These are phyloP conservation scores for Uria aalge DNA, from an alignment of 2,113 vertebrate genomes.

Conservation along the genomic window DNA sequence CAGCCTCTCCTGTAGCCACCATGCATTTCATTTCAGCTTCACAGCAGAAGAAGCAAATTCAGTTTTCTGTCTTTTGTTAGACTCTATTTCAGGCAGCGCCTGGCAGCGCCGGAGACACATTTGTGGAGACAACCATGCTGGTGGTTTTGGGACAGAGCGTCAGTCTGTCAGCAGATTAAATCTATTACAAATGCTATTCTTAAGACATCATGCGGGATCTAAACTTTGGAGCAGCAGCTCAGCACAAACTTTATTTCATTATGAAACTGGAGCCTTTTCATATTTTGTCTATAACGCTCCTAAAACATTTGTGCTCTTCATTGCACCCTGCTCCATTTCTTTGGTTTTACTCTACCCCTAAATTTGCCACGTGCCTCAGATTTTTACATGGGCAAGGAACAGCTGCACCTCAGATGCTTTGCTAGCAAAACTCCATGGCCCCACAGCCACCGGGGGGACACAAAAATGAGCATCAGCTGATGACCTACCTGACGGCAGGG, in stretches of 20 bases:
- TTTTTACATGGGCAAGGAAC: neutral
- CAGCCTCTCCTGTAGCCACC: neutral
- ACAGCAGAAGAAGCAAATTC: neutral
- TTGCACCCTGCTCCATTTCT: neutral
- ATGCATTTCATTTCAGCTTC: neutral
- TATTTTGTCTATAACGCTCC: neutral
- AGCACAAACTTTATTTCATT: neutral
- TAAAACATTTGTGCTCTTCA: neutral
- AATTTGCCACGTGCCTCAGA: neutral
- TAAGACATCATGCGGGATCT: neutral
- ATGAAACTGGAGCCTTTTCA: neutral
- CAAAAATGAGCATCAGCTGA: neutral
- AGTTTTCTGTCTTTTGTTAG: neutral
- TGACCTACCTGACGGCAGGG: neutral
- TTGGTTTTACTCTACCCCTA: neutral
- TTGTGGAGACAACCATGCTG: neutral
- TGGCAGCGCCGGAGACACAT: neutral
- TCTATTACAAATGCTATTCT: neutral
- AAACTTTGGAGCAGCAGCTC: neutral
- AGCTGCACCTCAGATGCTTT: neutral
- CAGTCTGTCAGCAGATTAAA: slow-evolving; percentile 17
- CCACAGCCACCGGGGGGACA: neutral
- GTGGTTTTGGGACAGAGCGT: slow-evolving; percentile 3
- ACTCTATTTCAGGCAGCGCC: neutral
- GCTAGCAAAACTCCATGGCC: neutral